Base-by-base conservation (phyloP, 2,888 invertebrate species). In the Germaria angustata region DNA sequence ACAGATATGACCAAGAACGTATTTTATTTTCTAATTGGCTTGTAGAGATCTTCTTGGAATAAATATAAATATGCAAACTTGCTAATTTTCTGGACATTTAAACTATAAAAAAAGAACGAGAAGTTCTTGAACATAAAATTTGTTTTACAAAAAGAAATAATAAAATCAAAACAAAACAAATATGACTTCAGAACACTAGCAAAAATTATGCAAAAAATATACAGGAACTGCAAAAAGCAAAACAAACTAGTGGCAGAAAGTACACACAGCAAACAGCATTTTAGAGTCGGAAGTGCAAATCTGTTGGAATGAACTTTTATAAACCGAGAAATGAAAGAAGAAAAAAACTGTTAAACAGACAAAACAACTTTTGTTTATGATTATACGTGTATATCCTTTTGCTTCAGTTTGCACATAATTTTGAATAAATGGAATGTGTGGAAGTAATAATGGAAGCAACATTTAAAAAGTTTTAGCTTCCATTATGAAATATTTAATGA, bases 11-110 rank as follows among this genome's bases (percentile, higher is more conserved):
- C n/a, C 22, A 39, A 22, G 28, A 49, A 24, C 32, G 32, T 46
- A 46, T 36, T 28, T 39, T 9, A 53, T 11, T 63, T 44, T 22
- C 63, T 75, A 44, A 55, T 59, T 71, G n/a, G 24, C 5, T 36
- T 51, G 32, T 22, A 32, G 20, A 34, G 15, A n/a, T 69, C 15
- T 36, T 13, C 22, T 51, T 36, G 9, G 32, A 28, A 46, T 49
- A 28, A 28, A 28, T 55, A 24, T 24, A 75, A 55, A 73, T 55
- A 75, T 75, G 46, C 51, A 79, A 75, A 75, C 68, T 71, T 80
- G 83, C 76, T 80, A 80, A 83, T 83, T 80, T 83, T 83, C 84
- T 81, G 81, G 84, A 77, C 81, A 81, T 84, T 83, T 83, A 79
- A 80, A 75, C 75, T 68, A 68, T 59, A 57, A 59, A 39, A 59